phyloP scores from a whole-genome alignment of 2,113 vertebrate genomes.

The Carassius carassius region DNA sequence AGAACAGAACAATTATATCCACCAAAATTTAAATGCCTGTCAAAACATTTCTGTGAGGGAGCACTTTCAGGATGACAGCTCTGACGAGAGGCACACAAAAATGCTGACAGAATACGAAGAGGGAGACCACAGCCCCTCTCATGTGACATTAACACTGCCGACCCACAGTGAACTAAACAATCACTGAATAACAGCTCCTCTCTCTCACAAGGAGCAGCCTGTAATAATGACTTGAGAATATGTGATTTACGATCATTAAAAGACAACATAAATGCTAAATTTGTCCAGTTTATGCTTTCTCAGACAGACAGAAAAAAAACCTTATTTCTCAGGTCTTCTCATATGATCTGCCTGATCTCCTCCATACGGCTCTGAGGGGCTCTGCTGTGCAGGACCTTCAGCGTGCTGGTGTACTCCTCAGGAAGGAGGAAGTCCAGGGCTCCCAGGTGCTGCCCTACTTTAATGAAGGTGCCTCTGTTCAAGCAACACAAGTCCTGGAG shows the following conservation, averaged over 20 bases:
- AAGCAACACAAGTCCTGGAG: constrained; percentile 91
- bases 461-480: constrained; percentile 97
- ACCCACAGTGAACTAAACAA: neutral
- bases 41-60: constrained; percentile 40
- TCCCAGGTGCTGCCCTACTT: constrained; percentile 95
- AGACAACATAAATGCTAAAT: no score
- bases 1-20: constrained; percentile 40
- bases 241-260: neutral
- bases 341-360: constrained; percentile 89
- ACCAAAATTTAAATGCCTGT: constrained; percentile 48
- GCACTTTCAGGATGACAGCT: constrained; percentile 7
- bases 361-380: constrained; percentile 89
- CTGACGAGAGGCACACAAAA: constrained; percentile 24
- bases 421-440: constrained; percentile 94
- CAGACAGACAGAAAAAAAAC: constrained; percentile 63
- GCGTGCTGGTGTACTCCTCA: constrained; percentile 90
- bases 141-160: neutral
- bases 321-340: constrained; percentile 93
- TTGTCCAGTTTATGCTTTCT: neutral
- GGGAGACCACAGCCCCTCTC: constrained; percentile 7
- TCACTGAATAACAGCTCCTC: neutral
- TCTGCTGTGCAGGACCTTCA: constrained; percentile 90
- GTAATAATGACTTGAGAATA: neutral
- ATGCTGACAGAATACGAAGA: constrained; percentile 25
- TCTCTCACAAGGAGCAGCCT: neutral